Conservation (phyloP, 1,140 invertebrate genomes). For the Subanguina moxae region DNA sequence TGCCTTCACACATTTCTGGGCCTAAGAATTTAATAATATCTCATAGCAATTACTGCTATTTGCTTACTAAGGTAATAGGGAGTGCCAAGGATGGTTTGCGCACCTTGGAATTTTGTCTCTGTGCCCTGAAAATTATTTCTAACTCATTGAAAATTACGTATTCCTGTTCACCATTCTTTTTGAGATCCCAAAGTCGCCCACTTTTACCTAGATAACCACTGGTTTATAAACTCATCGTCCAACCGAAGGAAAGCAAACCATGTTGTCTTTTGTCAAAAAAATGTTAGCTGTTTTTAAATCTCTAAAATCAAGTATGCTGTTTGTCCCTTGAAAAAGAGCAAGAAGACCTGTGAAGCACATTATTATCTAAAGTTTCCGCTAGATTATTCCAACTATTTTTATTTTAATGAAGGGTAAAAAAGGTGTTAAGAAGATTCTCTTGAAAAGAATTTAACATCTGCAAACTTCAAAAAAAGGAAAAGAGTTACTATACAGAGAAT, state of each 20-base stretch:
- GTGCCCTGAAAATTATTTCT: conserved; percentile 65
- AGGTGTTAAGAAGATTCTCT: too few relatives aligned
- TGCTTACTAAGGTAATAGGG: conserved; percentile 78
- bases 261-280: conserved; percentile 70
- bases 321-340: neutral
- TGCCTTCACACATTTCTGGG: conserved; percentile 68
- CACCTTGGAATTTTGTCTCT: conserved; percentile 66
- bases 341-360: conserved; percentile 70
- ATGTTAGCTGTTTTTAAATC: conserved; percentile 76
- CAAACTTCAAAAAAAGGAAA: too few relatives aligned
- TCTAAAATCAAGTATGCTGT: conserved; percentile 60
- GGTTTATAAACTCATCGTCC: conserved; percentile 60
- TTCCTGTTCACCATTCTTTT: conserved; percentile 60
- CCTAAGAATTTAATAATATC: too few relatives aligned
- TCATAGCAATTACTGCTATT: conserved; percentile 62
- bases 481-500: too few relatives aligned
- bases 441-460: too few relatives aligned
- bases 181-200: conserved; percentile 77
- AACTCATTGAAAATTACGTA: neutral
- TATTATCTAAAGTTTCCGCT: conserved; percentile 72
- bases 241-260: conserved; percentile 59
- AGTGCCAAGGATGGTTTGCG: conserved; percentile 74
- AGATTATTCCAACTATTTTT: too few relatives aligned
- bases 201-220: conserved; percentile 60
- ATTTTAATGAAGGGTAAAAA: too few relatives aligned